Conservation (phyloP, 2,797 vertebrate species). For the Dipus sagitta region DNA sequence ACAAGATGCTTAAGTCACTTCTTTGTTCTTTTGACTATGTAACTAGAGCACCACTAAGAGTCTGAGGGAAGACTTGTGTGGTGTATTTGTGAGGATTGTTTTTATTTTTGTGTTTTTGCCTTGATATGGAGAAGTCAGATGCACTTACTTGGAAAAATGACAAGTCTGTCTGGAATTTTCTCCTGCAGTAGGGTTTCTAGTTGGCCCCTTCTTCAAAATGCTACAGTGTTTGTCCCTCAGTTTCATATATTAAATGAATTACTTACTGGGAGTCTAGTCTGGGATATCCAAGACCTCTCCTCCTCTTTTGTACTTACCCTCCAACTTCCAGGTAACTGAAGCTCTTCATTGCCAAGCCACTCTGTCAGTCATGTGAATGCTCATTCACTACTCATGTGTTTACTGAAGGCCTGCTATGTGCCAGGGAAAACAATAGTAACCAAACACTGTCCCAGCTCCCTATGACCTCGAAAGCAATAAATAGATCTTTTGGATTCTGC, state of each 20-base stretch:
- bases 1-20: constrained; percentile 67
- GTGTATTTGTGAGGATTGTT: neutral
- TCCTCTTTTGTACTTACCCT: constrained; percentile 22
- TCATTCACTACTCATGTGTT: neutral
- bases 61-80: constrained; percentile 23
- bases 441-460: neutral
- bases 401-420: neutral
- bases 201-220: constrained; percentile 33
- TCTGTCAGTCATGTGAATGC: neutral
- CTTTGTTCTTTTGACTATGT: constrained; percentile 75
- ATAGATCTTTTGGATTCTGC: neutral
- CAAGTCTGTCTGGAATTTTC: constrained; percentile 15
- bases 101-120: neutral
- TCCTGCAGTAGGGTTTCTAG: neutral
- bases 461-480: neutral
- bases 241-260: neutral
- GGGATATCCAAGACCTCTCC: neutral
- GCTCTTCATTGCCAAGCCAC: neutral
- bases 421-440: neutral
- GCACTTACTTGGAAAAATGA: neutral
- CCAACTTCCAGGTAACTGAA: neutral
- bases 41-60: constrained; percentile 44
- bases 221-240: neutral
- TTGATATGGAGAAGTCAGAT: constrained; percentile 29
- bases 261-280: neutral